Evolutionary conservation across 2,888 invertebrate species (phyloP), one percentile per base, ranked within the genome.

Genomic region (Eupelmus urozonus): DNA sequence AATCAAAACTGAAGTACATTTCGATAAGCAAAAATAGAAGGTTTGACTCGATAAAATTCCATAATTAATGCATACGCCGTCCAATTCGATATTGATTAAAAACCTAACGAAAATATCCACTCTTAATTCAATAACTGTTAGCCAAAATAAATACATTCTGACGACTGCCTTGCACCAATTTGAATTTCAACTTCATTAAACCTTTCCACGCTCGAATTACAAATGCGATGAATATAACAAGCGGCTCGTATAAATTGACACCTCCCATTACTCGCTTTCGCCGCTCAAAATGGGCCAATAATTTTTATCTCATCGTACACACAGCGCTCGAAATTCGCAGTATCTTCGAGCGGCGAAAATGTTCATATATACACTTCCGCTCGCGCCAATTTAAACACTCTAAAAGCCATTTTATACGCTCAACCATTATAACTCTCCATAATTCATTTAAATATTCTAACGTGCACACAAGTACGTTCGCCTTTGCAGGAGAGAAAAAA

Each of bases 101-200:
- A 45, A 13, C 45, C n/a, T n/a, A 45, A 45, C 45, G 13, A 45
- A 45, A 45, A 45, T n/a, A n/a, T 45, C 16, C 45, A 25, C 7
- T 55, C 5, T 20, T 16, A 45, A 45, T 16, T 45, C 16, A 45
- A 45, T 45, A 45, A 45, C 45, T 16, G 45, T 7, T 2, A 45
- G 16, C 2, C 16, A 16, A 45, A 45, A 45, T 45, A 16, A 45
- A 45, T 16, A 16, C 16, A 5, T 34, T 34, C 9, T 34, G 9
- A 34, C 34, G 5, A 3, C 34, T 3, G 3, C 13, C 45, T 7
- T 29, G 34, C 18, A 34, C 25, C 25, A 60, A 60, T 60, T 60
- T n/a, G 18, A 2, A 60, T 65, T 27, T 49, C 45, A 65, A 65
- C 27, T 9, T 16, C 25, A n/a, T 51, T 13, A 65, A 45, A 9